These are phyloP conservation scores for Heliothis peltigera DNA, from an alignment of 2,888 invertebrate species.

Conservation along the genomic window DNA sequence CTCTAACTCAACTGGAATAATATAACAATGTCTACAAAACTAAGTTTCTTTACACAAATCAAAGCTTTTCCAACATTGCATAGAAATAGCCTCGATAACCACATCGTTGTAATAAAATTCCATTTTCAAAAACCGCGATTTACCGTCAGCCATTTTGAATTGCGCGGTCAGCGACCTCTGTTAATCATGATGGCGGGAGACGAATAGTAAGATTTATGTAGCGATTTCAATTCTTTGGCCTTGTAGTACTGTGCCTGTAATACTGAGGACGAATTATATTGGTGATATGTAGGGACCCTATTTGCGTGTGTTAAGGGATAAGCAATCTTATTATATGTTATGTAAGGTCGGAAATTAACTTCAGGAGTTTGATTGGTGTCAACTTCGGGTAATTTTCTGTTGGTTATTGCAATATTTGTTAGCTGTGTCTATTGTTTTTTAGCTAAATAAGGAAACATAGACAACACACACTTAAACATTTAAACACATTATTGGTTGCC, in stretches of 20 bases:
- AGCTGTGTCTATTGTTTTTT: constrained; percentile 12
- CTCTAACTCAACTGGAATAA: constrained; percentile 11
- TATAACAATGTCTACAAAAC: not conserved
- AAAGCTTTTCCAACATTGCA: constrained; percentile 31
- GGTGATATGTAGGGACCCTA: constrained; percentile 49
- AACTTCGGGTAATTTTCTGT: constrained; percentile 31
- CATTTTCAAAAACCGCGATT: constrained; percentile 61
- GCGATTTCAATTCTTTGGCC: constrained; percentile 57
- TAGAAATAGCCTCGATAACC: constrained; percentile 24
- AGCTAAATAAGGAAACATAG: not conserved
- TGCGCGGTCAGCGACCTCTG: constrained; percentile 54
- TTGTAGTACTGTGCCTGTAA: constrained; percentile 45
- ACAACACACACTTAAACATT: not conserved
- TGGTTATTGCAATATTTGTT: constrained; percentile 26
- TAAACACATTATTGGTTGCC: not conserved
- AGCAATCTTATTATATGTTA: constrained; percentile 18
- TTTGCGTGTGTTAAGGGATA: constrained; percentile 27
- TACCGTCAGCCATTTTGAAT: constrained; percentile 62
- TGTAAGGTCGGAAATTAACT: constrained; percentile 27
- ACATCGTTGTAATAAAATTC: constrained; percentile 49
- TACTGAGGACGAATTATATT: constrained; percentile 54
- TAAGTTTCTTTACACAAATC: constrained; percentile 9
- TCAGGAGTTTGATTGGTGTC: constrained; percentile 23
- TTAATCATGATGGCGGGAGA: constrained; percentile 56
- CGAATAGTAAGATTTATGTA: constrained; percentile 58